Conservation (phyloP, 2,113 vertebrate species). For the Clarias gariepinus region DNA sequence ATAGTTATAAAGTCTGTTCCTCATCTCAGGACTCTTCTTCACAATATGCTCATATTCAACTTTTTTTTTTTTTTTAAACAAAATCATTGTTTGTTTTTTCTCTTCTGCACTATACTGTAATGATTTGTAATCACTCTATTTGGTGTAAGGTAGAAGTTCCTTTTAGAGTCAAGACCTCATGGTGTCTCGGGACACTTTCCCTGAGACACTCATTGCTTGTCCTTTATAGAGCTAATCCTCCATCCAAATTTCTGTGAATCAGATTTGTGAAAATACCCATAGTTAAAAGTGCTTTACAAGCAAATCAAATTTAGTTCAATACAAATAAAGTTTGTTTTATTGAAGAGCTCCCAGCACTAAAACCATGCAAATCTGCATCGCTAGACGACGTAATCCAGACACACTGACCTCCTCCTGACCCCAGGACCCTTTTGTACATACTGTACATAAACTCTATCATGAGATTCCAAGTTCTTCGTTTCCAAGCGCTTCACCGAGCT, state of each 20-base stretch:
- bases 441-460: not conserved
- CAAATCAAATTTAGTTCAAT: not conserved
- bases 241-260: not conserved
- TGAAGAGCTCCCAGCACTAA: not conserved
- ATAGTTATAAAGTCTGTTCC: not conserved
- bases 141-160: not conserved
- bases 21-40: not conserved
- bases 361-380: not conserved
- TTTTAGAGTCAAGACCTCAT: not conserved
- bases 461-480: not conserved
- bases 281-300: not conserved
- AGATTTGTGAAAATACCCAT: not conserved
- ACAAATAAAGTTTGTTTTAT: no score
- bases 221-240: not conserved
- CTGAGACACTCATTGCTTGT: not conserved
- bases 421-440: no score
- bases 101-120: not conserved
- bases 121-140: not conserved
- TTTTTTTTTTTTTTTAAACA: not conserved
- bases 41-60: not conserved
- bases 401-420: conserved; percentile 8
- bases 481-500: not conserved
- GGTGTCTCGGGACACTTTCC: no score
- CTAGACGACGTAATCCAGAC: not conserved
- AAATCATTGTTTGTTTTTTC: not conserved